phyloP scores from a whole-genome alignment of 2,113 vertebrate species.

The Monopterus albus region DNA sequence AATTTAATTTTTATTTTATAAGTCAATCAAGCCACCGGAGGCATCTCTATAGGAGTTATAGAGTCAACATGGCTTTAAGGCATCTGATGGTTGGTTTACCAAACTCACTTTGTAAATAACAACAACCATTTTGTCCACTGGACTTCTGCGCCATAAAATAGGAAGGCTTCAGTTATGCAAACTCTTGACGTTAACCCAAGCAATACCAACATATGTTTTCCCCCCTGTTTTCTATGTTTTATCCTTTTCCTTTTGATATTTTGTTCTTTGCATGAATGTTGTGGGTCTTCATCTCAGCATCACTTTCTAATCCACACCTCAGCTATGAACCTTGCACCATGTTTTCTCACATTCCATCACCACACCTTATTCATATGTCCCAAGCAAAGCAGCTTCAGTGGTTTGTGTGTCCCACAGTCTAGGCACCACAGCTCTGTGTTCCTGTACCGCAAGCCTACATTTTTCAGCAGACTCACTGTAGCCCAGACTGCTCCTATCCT shows the following conservation, averaged over 20 bases:
- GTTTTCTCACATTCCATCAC: slow-evolving; percentile 17
- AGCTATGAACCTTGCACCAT: slow-evolving; percentile 12
- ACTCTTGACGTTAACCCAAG: slow-evolving; percentile 76
- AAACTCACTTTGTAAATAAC: slow-evolving; percentile 95
- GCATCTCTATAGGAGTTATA: slow-evolving; percentile 90
- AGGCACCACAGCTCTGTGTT: not conserved
- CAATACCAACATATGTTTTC: slow-evolving; percentile 79
- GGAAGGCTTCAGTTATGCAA: slow-evolving; percentile 88
- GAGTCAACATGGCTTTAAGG: slow-evolving; percentile 96
- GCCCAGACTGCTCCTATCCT: slow-evolving; percentile 3
- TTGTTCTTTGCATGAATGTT: slow-evolving; percentile 42
- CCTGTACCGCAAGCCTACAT: not conserved
- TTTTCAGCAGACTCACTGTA: slow-evolving; percentile 22
- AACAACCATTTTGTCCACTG: slow-evolving; percentile 85
- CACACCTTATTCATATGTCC: not conserved
- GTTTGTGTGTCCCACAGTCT: not conserved
- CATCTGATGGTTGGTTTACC: slow-evolving; percentile 84
- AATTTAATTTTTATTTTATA: slow-evolving; percentile 99
- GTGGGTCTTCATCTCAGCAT: slow-evolving; percentile 23
- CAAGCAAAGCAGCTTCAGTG: slow-evolving; percentile 1
- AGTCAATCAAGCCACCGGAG: slow-evolving; percentile 93
- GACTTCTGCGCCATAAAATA: slow-evolving; percentile 95
- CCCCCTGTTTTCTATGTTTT: slow-evolving; percentile 27
- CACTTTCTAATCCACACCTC: slow-evolving; percentile 38
- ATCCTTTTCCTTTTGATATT: slow-evolving; percentile 6